phyloP scores from a whole-genome alignment of 2,888 invertebrate species.

The Lasius platythorax region DNA sequence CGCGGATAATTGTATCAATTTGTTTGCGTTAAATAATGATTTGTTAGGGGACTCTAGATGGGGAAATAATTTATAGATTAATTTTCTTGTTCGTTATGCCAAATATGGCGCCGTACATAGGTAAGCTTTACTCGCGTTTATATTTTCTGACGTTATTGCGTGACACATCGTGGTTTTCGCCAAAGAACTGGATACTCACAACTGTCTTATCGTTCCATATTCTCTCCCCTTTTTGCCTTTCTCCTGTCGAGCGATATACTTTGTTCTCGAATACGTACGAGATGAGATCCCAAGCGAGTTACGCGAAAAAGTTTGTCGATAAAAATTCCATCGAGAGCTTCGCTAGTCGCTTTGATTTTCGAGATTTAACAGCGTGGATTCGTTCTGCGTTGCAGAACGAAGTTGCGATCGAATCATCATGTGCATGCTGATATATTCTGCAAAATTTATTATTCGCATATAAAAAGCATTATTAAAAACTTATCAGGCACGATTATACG shows the following conservation, averaged over 20 bases:
- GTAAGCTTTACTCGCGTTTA: constrained; percentile 28
- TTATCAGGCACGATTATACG: constrained; percentile 15
- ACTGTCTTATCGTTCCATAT: constrained; percentile 54
- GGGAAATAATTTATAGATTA: neutral
- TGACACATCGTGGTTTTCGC: constrained; percentile 14
- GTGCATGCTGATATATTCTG: constrained; percentile 26
- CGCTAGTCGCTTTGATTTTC: constrained; percentile 62
- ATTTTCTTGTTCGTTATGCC: neutral
- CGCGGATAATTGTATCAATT: constrained; percentile 42
- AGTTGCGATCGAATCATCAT: constrained; percentile 51
- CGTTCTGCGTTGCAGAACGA: constrained; percentile 46
- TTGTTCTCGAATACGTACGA: constrained; percentile 55
- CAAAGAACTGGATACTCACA: constrained; percentile 35
- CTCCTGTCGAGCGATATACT: constrained; percentile 32
- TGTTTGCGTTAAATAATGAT: constrained; percentile 20
- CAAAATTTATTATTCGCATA: constrained; percentile 49
- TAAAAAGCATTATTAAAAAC: constrained; percentile 48
- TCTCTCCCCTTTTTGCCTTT: constrained; percentile 45
- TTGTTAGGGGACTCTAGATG: neutral
- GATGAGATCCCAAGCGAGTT: constrained; percentile 56
- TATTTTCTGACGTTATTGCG: constrained; percentile 35
- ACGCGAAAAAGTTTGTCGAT: constrained; percentile 56
- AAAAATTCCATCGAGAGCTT: constrained; percentile 67
- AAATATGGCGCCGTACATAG: neutral
- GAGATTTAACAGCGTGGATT: constrained; percentile 67